Evolutionary conservation across 2,113 vertebrate genomes (phyloP), one percentile per base, ranked within the genome.

Genomic region (Saiga tatarica): DNA sequence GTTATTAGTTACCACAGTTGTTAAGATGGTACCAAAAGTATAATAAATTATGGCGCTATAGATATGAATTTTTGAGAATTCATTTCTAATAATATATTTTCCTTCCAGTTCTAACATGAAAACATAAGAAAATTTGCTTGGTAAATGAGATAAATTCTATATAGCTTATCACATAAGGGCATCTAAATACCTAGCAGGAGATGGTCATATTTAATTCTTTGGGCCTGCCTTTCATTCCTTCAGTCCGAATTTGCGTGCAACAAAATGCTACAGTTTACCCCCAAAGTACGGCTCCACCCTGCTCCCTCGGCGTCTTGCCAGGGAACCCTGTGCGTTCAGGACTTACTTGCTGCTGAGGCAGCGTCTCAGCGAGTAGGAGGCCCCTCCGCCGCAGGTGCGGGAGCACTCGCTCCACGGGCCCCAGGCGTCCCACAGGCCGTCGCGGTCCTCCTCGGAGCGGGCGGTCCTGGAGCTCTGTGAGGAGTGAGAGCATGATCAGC

Each of bases 391-490:
- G 55, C 99, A 99, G 64, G 99, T 99, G 53, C 99, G 99, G 2
- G 99, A 99, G 92, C 99, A 99, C 94, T 99, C 99, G 0, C 99
- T 99, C 99, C 99, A 99, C 0, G 99, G 98, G 42, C 99, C 99
- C 99, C 99, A 99, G 92, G 99, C 99, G 5, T 99, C 99, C 99
- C 99, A 99, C 67, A 99, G 98, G 0, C 99, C 99, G 60, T 99
- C 99, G 39, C 98, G 98, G 97, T 99, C 99, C 98, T 99, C 99
- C 84, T 99, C 99, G 0, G 99, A 99, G 33, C 99, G 99, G 28
- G 99, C 99, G 25, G 99, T 99, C 98, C 99, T 99, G 6, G 99
- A 99, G 97, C 99, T 99, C 99, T 99, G 96, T 83, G 97, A 96
- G 76, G 87, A 87, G 98, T 1, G 16, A 82, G 92, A 81, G 60